Conservation (phyloP, 1,140 invertebrate genomes). For the Coenobita brevimanus region DNA sequence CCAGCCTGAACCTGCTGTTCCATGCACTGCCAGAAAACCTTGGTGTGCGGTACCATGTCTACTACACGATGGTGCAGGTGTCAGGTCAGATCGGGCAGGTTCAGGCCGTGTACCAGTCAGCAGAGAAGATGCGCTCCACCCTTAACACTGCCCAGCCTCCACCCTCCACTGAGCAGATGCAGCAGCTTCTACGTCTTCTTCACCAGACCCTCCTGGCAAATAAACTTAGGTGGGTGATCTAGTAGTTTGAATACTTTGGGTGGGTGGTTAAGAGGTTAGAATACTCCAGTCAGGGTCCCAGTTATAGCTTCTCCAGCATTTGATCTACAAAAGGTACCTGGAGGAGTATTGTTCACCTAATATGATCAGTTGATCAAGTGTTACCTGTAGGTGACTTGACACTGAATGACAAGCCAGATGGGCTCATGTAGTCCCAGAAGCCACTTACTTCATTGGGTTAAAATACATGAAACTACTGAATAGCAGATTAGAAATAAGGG, state of each 20-base stretch:
- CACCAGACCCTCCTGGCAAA: slow-evolving; percentile 84
- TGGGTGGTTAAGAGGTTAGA: no score
- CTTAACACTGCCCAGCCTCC: slow-evolving; percentile 82
- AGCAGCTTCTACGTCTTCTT: slow-evolving; percentile 90
- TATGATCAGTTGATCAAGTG: no score
- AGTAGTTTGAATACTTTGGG: background rate
- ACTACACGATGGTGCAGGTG: slow-evolving; percentile 91
- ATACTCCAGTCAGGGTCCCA: no score
- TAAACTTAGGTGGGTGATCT: slow-evolving; percentile 61
- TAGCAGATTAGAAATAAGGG: no score
- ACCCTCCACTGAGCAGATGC: slow-evolving; percentile 92
- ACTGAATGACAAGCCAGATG: no score
- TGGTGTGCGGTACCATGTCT: slow-evolving; percentile 91
- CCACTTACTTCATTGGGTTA: no score
- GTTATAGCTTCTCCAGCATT: no score
- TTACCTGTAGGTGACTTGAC: no score
- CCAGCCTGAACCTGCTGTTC: slow-evolving; percentile 85
- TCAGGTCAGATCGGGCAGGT: slow-evolving; percentile 87
- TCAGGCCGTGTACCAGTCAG: slow-evolving; percentile 78
- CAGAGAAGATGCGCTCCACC: slow-evolving; percentile 88
- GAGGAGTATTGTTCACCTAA: no score
- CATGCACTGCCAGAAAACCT: slow-evolving; percentile 90
- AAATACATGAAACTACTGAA: no score
- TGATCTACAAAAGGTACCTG: no score
- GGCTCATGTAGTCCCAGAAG: no score